Percentiles rank a stretch among this genome's conserved stretches.
Evolutionary conservation across 1,140 invertebrate species (phyloP).

Genomic region (Scaptomyza hsui): DNA sequence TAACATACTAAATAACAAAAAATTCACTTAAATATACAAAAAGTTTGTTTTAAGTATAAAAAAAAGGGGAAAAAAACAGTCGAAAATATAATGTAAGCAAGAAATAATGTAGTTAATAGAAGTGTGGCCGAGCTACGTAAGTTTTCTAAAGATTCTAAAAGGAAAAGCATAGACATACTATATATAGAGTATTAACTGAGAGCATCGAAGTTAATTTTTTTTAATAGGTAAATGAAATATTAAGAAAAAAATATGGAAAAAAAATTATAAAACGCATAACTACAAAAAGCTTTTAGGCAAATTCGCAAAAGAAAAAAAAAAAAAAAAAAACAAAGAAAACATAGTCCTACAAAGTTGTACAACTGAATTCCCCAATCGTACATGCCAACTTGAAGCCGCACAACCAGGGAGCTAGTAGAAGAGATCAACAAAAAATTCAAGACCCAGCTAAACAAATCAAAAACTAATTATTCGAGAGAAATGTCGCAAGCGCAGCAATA

Average conservation of each 20-base stretch:
- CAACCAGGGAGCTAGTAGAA: conserved; percentile 41
- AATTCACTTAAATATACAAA: conserved; percentile 59
- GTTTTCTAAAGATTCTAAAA: conserved; percentile 79
- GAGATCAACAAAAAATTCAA: conserved; percentile 41
- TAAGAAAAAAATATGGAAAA: conserved; percentile 12
- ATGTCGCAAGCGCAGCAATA: conserved; percentile 3
- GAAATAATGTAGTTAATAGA: conserved; percentile 57
- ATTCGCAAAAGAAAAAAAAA: conserved; percentile 34
- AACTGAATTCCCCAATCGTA: conserved; percentile 41
- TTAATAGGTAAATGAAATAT: conserved; percentile 32
- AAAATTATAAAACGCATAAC: conserved; percentile 19
- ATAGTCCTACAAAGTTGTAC: conserved; percentile 23
- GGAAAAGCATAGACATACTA: conserved; percentile 68
- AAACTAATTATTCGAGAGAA: neutral
- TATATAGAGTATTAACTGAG: conserved; percentile 68
- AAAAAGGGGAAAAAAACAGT: conserved; percentile 26
- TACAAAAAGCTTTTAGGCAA: conserved; percentile 54
- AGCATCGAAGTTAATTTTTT: conserved; percentile 70
- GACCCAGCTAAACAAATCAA: neutral
- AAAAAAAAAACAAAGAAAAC: conserved; percentile 13
- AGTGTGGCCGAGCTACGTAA: conserved; percentile 78
- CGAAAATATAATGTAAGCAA: conserved; percentile 17
- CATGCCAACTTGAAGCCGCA: conserved; percentile 32
- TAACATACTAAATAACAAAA: conserved; percentile 54
- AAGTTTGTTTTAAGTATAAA: conserved; percentile 28